Base-by-base conservation (phyloP, 1,140 invertebrate species). In the Drosophila chauvacae region DNA sequence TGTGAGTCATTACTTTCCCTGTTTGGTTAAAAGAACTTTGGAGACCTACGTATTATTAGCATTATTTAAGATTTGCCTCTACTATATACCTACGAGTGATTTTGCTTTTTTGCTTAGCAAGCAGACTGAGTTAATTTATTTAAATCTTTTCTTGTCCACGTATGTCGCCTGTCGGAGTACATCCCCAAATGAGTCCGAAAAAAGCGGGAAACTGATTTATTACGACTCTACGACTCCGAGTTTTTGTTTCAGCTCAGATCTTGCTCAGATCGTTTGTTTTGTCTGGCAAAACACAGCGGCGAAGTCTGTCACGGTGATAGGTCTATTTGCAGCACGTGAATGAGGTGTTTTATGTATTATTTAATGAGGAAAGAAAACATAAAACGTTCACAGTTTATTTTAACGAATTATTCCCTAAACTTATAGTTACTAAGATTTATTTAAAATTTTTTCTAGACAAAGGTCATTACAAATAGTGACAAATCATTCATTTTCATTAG, bases 71-170 rank as follows among this genome's bases (percentile, higher is more conserved):
- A 23, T 39, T 18, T 45, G 18, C 28, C 16, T 28, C 13, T 42
- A 48, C 48, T 41, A 42, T 50, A 60, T n/a, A n/a, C n/a, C n/a
- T 71, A 23, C 7, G 2, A 37, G n/a, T 37, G n/a, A 70, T 28
- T 11, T 41, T 7, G 7, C 20, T 37, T 71, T 70, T 51, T 72
- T 51, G n/a, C 30, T 39, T 28, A 14, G 33, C 44, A 28, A 45
- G 56, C 42, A 47, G 16, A 37, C 30, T 37, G n/a, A 42, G 30
- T 33, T 69, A 18, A 71, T 71, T 72, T 72, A 37, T 58, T 72
- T 37, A 60, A 69, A 72, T 72, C 45, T 72, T 60, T 59, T 35
- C 37, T 33, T 59, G 20, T 72, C 66, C 68, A 72, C 69, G 53
- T 72, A 71, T 50, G 51, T 7, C 26, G 14, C n/a, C 69, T 71